Conservation (phyloP, 2,888 invertebrate species). For the Pristionchus maxplancki region DNA sequence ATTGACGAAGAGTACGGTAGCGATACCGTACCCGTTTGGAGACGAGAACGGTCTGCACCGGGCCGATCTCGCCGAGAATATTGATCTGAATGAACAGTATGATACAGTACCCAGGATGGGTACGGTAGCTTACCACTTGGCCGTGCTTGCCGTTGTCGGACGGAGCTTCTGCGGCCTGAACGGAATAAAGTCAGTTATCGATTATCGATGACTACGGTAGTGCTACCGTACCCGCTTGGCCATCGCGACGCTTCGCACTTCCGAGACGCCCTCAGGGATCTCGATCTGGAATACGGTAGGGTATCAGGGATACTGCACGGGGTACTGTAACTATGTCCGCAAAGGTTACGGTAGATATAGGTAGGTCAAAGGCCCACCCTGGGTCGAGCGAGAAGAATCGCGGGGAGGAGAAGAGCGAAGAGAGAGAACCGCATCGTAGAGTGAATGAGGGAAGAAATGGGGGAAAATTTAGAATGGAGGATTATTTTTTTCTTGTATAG, state of each 20-base stretch:
- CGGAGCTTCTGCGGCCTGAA: background rate
- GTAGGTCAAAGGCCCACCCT: background rate
- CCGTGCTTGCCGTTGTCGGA: background rate
- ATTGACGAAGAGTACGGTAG: too few relatives aligned
- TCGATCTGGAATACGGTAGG: background rate
- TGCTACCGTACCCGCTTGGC: constrained; percentile 18
- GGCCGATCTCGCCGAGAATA: too few relatives aligned
- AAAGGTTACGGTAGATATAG: background rate
- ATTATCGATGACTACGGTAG: background rate
- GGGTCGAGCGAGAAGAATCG: background rate
- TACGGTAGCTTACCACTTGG: too few relatives aligned
- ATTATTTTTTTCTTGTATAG: too few relatives aligned
- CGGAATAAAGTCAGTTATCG: background rate
- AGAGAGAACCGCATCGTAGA: background rate
- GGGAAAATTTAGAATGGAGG: background rate
- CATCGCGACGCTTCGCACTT: background rate
- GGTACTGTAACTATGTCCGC: background rate
- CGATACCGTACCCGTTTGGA: too few relatives aligned
- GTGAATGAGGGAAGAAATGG: background rate
- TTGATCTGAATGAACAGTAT: too few relatives aligned
- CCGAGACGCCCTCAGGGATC: background rate
- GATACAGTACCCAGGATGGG: too few relatives aligned
- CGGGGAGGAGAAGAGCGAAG: background rate
- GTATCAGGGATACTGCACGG: background rate
- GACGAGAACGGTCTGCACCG: too few relatives aligned